Evolutionary conservation across 2,888 invertebrate species (phyloP).

Genomic region (Portevinia maculata): DNA sequence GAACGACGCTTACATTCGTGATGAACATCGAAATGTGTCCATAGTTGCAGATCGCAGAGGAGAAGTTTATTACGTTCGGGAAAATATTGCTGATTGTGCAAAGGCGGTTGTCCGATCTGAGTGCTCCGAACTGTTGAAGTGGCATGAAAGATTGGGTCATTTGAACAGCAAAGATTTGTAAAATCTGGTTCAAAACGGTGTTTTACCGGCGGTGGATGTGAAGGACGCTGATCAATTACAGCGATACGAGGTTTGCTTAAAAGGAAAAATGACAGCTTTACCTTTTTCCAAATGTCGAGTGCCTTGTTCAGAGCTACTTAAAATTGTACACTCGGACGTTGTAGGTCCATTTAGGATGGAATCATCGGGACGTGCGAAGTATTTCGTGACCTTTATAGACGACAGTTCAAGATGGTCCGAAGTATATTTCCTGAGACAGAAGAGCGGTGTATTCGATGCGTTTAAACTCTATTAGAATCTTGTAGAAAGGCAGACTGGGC

Average conservation of each 20-base stretch:
- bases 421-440: conserved; percentile 55
- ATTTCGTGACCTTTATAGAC: conserved; percentile 59
- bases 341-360: conserved; percentile 51
- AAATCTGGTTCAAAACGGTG: conserved; percentile 12
- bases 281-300: conserved; percentile 32
- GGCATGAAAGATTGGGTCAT: conserved; percentile 9
- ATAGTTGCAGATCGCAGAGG: conserved; percentile 49
- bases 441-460: conserved; percentile 45
- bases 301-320: conserved; percentile 37
- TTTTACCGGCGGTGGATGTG: conserved; percentile 18
- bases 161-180: conserved; percentile 28
- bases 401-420: conserved; percentile 55
- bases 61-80: conserved; percentile 54
- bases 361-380: conserved; percentile 41
- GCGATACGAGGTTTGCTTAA: conserved; percentile 34
- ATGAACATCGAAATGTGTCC: conserved; percentile 24
- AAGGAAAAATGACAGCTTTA: conserved; percentile 51
- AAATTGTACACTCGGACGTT: conserved; percentile 60
- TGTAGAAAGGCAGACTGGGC: conserved; percentile 39
- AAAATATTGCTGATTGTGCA: conserved; percentile 33
- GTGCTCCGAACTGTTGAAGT: conserved; percentile 64
- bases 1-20: conserved; percentile 36
- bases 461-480: conserved; percentile 66
- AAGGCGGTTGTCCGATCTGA: conserved; percentile 50
- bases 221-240: conserved; percentile 16